Conservation (phyloP, 1,140 invertebrate species). For the Eciton burchellii region DNA sequence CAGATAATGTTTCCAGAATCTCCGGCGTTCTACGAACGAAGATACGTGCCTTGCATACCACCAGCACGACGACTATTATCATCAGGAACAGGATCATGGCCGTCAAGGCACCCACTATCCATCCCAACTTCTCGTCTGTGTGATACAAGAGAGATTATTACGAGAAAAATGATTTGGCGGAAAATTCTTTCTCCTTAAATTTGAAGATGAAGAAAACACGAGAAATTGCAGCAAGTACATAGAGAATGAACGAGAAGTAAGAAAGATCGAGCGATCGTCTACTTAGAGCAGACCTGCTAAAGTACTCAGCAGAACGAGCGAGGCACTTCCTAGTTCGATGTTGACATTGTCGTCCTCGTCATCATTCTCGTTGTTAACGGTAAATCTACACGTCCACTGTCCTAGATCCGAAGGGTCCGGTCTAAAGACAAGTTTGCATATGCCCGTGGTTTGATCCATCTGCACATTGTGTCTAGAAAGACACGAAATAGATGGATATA, state of each 20-base stretch:
- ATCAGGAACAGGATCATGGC: constrained; percentile 80
- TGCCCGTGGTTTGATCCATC: constrained; percentile 80
- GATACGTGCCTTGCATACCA: constrained; percentile 80
- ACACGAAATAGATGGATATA: neutral
- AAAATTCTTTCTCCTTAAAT: too few species aligned
- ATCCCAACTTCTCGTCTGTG: constrained; percentile 80
- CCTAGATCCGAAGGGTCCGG: constrained; percentile 81
- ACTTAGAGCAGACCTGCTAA: constrained; percentile 70
- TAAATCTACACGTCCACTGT: constrained; percentile 82
- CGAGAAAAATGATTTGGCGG: too few species aligned
- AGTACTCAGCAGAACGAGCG: constrained; percentile 78
- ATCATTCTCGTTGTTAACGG: constrained; percentile 61
- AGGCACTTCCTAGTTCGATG: constrained; percentile 76
- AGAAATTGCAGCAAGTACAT: too few species aligned
- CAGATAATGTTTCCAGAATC: constrained; percentile 76
- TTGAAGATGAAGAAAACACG: too few species aligned
- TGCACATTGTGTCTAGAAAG: constrained; percentile 75
- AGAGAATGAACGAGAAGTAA: neutral
- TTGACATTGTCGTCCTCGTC: too few species aligned
- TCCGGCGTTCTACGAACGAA: constrained; percentile 72
- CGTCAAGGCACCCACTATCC: constrained; percentile 82
- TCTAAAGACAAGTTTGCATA: constrained; percentile 82
- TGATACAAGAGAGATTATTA: neutral
- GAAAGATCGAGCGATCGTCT: neutral
- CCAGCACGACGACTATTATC: constrained; percentile 81